Evolutionary conservation across 1,140 invertebrate species (phyloP), one percentile per base, ranked within the genome.

Genomic region (Lutraria rhynchaena): DNA sequence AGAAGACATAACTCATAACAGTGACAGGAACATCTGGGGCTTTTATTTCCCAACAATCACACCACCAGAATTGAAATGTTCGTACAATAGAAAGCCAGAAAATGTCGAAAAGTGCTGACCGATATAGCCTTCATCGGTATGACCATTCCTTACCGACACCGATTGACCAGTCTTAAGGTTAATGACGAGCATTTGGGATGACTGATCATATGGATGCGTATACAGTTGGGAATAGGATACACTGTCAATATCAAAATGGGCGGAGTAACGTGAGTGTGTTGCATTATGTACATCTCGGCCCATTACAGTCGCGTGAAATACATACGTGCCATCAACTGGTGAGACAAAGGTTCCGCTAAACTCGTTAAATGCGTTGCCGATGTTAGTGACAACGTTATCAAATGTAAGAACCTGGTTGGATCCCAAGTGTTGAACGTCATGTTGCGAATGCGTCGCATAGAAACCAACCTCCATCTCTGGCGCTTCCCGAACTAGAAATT

Each of bases 311-410:
- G 55, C 55, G 24, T 35, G 22, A 35, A 63, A 63, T 35, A 63
- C 31, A 41, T 63, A 63, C 2, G 60, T 63, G 33, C 60, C 60
- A 5, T n/a, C 37, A n/a, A 63, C 60, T 35, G 60, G 60, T 4
- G 60, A 29, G 11, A 35, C 37, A 37, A 63, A 63, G 4, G 37
- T 63, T 7, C 60, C 60, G 31, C 37, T 29, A 7, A 7, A 24
- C 1, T 4, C 22, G 37, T 63, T 22, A 63, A 11, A 63, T 13
- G 60, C 60, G n/a, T 63, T 63, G 60, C 60, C 60, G 9, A 37
- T 73, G 57, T 51, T 65, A 17, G 33, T 37, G 19, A 33, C 60
- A n/a, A 33, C 61, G 49, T 27, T 31, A 55, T 31, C 57, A 77
- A 60, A 60, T 2, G 31, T 24, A 46, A 37, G 15, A 37, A 31